These are phyloP conservation scores for Sinonovacula constricta DNA, from an alignment of 1,140 invertebrate genomes.

Conservation along the genomic window DNA sequence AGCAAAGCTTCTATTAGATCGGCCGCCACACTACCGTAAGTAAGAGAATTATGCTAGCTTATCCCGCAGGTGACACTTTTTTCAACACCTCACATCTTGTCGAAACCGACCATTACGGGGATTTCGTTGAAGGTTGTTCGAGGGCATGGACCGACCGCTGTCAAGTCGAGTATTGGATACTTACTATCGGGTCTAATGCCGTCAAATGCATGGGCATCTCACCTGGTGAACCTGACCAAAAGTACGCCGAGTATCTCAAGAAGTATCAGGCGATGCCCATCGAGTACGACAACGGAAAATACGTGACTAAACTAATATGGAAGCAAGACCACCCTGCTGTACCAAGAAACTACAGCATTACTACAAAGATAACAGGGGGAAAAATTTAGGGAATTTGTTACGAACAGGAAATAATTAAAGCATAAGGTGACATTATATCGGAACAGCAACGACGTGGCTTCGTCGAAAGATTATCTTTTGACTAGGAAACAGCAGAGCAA, in stretches of 20 bases:
- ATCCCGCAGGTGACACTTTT: background rate
- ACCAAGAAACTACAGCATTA: constrained; percentile 2
- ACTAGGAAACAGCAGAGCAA: too few species aligned
- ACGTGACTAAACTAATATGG: constrained; percentile 7
- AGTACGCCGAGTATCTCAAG: background rate
- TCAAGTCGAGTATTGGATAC: constrained; percentile 4
- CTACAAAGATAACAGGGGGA: background rate
- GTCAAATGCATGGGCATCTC: too few species aligned
- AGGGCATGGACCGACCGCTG: constrained; percentile 2
- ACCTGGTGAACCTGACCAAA: background rate
- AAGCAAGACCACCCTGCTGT: constrained; percentile 12
- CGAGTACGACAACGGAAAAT: constrained; percentile 7
- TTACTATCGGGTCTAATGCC: constrained; percentile 11
- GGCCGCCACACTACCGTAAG: too few species aligned
- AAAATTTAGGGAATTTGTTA: background rate
- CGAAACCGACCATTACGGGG: constrained; percentile 23
- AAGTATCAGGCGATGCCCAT: background rate
- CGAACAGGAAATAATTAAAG: background rate
- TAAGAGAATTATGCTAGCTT: too few species aligned
- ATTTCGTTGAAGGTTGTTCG: constrained; percentile 22
- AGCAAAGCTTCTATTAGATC: too few species aligned
- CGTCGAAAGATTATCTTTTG: too few species aligned
- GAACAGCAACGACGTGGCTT: too few species aligned
- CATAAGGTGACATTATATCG: too few species aligned
- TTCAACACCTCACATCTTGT: constrained; percentile 12